These are phyloP conservation scores for Zosterops japonicus DNA, from an alignment of 2,113 vertebrate species.

Conservation along the genomic window DNA sequence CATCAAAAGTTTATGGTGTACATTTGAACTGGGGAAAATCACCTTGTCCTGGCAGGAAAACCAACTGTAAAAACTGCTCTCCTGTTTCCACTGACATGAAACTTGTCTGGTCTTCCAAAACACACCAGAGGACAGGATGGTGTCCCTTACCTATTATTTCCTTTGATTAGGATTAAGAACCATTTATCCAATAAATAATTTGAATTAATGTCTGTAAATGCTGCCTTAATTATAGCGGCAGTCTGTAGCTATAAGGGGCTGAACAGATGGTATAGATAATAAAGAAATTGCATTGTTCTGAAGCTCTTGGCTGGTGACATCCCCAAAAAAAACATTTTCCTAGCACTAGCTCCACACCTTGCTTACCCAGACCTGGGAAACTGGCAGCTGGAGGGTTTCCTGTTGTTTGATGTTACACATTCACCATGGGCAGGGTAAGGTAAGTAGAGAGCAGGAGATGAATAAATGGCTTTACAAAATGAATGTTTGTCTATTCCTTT, in stretches of 20 bases:
- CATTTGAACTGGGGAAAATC: neutral
- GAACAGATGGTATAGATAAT: neutral
- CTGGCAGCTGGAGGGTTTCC: neutral
- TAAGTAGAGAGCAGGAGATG: neutral
- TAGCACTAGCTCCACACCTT: neutral
- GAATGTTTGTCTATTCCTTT: neutral
- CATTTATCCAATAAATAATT: neutral
- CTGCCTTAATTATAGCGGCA: neutral
- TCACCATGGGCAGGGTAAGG: neutral
- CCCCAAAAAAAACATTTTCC: neutral
- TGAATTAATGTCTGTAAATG: neutral
- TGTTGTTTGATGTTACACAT: neutral
- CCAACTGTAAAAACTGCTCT: neutral
- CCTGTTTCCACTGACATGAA: neutral
- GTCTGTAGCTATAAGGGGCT: neutral
- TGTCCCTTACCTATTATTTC: neutral
- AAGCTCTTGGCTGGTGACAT: neutral
- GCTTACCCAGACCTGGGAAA: neutral
- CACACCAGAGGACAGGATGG: neutral
- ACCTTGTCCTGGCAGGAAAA: neutral
- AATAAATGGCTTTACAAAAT: neutral
- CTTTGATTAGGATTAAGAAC: neutral
- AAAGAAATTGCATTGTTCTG: neutral
- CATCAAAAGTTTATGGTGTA: neutral
- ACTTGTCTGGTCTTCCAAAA: neutral